Conservation (phyloP, 2,113 vertebrate genomes). For the Hipposideros armiger region DNA sequence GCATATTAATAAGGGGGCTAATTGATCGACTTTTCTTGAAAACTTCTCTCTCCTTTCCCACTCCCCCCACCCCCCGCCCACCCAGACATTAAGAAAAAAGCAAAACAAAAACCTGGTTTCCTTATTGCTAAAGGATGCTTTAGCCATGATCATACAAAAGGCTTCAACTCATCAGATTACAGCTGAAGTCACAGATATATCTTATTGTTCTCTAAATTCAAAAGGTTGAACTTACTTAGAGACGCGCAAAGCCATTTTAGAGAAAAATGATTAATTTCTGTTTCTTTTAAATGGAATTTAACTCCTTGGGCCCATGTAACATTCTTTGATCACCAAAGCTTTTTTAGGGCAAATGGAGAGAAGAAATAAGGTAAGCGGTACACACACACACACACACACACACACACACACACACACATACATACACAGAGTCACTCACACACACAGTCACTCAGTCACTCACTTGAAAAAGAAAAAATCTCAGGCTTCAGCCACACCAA, state of each 20-base stretch:
- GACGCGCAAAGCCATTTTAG: not conserved
- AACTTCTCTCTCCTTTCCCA: not conserved
- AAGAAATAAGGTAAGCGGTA: not conserved
- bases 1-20: not conserved
- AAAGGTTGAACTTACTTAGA: not conserved
- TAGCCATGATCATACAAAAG: not conserved
- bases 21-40: not conserved
- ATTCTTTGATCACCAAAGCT: not conserved
- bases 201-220: conserved; percentile 31
- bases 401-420: too few relatives aligned
- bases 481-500: not conserved
- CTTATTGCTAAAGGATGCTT: not conserved
- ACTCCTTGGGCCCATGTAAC: conserved; percentile 27
- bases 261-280: conserved; percentile 45
- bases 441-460: too few relatives aligned
- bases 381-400: not conserved
- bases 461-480: not conserved
- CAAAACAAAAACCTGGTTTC: not conserved
- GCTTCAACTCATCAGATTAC: not conserved
- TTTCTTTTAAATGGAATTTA: conserved; percentile 42
- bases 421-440: too few relatives aligned
- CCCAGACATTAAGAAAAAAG: not conserved
- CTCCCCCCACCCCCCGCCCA: too few relatives aligned
- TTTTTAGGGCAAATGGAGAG: not conserved
- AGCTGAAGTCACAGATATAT: not conserved